A percentile compares a stretch with the other conserved stretches of the same genome.
Evolutionary conservation across 1,140 invertebrate genomes (phyloP).

Genomic region (Philaenus spumarius): DNA sequence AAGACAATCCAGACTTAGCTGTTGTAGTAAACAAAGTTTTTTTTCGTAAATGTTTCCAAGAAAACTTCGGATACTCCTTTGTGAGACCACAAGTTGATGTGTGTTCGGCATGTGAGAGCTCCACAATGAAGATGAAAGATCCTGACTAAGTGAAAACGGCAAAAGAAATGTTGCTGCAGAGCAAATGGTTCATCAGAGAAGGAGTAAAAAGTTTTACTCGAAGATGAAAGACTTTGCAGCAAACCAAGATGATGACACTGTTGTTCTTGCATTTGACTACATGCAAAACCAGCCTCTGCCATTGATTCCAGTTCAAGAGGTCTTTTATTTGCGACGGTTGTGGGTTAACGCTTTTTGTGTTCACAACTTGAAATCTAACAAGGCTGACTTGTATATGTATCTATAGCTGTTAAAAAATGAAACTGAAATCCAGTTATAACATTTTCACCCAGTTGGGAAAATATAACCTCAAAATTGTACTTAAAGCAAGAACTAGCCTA

Average conservation of each 20-base stretch:
- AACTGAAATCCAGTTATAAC: too few species aligned
- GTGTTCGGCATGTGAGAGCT: conserved; percentile 4
- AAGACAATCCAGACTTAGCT: not conserved
- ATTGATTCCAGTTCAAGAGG: conserved; percentile 20
- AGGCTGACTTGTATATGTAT: too few species aligned
- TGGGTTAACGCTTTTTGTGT: conserved; percentile 24
- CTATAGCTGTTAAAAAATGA: too few species aligned
- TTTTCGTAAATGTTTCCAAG: not conserved
- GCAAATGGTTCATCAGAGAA: conserved; percentile 9
- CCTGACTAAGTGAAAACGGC: too few species aligned
- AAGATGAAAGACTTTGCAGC: not conserved
- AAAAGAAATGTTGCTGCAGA: conserved; percentile 10
- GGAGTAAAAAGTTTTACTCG: conserved; percentile 13
- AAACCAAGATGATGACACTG: conserved; percentile 10
- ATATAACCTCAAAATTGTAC: too few species aligned
- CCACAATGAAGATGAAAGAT: not conserved
- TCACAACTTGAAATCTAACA: too few species aligned
- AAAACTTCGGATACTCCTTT: conserved; percentile 14
- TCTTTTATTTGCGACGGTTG: conserved; percentile 25
- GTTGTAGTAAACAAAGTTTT: not conserved
- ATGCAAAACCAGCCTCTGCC: conserved; percentile 23
- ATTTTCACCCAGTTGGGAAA: too few species aligned
- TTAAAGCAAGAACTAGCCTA: too few species aligned
- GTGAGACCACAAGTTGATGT: conserved; percentile 11
- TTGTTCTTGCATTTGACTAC: conserved; percentile 20